Conservation (phyloP, 2,113 vertebrate species). For the Pteruthius melanotis region DNA sequence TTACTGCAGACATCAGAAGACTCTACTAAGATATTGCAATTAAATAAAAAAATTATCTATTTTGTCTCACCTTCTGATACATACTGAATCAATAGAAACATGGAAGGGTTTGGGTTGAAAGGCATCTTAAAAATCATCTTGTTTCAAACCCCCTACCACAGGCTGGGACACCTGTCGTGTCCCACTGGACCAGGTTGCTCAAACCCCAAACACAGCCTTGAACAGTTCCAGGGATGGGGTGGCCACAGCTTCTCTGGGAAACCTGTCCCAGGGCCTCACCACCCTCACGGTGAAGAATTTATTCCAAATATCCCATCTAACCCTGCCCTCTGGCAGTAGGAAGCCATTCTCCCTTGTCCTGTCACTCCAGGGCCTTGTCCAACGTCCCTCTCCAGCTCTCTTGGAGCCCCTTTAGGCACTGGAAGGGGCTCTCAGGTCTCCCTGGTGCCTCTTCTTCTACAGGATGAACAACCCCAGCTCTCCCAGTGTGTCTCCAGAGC, state of each 20-base stretch:
- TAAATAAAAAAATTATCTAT: background rate
- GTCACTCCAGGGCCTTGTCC: background rate
- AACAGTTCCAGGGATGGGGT: background rate
- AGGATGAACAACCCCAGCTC: background rate
- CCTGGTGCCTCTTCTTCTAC: background rate
- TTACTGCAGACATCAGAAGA: background rate
- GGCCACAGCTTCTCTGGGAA: background rate
- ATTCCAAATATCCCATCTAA: background rate
- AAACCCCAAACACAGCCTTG: background rate
- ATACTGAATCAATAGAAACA: background rate
- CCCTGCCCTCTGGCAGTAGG: background rate
- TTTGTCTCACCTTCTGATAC: background rate
- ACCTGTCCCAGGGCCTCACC: background rate
- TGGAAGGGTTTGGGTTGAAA: background rate
- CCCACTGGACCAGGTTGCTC: background rate
- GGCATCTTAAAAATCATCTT: background rate
- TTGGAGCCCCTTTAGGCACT: background rate
- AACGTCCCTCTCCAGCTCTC: background rate
- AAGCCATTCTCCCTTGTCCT: background rate
- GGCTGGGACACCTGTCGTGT: background rate
- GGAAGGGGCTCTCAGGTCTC: background rate
- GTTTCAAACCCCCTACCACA: background rate
- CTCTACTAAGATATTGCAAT: background rate
- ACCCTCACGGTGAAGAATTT: background rate
- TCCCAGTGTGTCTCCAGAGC: background rate